A percentile compares a stretch with the other conserved stretches of the same genome.
phyloP scores from a whole-genome alignment of 2,888 invertebrate species.

The Dione juno region DNA sequence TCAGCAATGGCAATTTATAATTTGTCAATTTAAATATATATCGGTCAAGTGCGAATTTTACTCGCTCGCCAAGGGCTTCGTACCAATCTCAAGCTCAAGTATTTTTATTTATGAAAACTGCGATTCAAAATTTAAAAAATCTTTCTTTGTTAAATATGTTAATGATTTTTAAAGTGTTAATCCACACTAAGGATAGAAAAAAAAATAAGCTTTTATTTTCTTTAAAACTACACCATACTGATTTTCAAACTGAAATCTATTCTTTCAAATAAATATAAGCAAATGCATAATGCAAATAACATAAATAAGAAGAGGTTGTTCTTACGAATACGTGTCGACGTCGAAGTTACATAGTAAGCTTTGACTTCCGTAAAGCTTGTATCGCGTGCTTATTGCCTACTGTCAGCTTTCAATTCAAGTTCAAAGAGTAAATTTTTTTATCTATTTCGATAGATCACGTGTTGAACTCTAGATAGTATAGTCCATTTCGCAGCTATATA shows the following conservation, averaged over 20 bases:
- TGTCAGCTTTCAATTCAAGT: neutral
- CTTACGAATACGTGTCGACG: neutral
- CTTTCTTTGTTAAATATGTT: too few relatives aligned
- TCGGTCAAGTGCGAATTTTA: too few relatives aligned
- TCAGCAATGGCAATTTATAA: too few relatives aligned
- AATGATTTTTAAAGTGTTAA: too few relatives aligned
- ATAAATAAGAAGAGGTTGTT: neutral
- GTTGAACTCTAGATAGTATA: neutral
- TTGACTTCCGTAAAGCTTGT: neutral
- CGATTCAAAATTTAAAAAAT: too few relatives aligned
- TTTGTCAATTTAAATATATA: too few relatives aligned
- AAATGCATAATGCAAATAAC: neutral
- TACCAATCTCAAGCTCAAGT: too few relatives aligned
- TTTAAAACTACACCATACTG: neutral
- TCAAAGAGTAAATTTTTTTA: neutral
- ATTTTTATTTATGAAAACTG: too few relatives aligned
- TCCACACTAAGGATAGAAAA: too few relatives aligned
- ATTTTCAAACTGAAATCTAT: neutral
- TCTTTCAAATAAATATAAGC: neutral
- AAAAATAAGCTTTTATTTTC: too few relatives aligned
- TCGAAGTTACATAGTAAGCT: neutral
- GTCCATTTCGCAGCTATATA: neutral
- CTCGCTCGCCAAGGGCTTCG: too few relatives aligned
- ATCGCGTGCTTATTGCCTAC: conserved; percentile 4
- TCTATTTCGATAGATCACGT: neutral